Percentiles rank a stretch among this genome's conserved stretches.
Evolutionary conservation across 2,797 vertebrate genomes (phyloP).

Genomic region (Limnodromus scolopaceus): DNA sequence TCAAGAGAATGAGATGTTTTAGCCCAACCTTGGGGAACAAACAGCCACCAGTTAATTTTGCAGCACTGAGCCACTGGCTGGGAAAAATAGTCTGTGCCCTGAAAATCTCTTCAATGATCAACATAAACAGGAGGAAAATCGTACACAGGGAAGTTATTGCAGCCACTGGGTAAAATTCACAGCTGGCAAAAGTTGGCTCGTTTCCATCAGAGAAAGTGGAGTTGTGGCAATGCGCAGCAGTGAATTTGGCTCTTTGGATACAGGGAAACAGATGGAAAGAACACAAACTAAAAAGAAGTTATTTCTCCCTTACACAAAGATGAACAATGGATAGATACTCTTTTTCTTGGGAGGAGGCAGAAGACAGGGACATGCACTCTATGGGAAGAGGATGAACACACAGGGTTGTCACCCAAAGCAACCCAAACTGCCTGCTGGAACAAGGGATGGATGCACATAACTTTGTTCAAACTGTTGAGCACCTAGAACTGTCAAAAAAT

Average conservation of each 20-base stretch:
- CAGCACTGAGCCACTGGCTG: neutral
- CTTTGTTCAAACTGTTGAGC: neutral
- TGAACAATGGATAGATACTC: accelerated
- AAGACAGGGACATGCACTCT: neutral
- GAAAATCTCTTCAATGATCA: neutral
- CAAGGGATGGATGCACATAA: neutral
- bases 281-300: neutral
- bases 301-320: neutral
- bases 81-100: neutral
- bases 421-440: neutral
- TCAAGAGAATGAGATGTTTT: slow-evolving; percentile 89
- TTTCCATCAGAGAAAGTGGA: neutral
- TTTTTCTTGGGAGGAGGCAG: neutral
- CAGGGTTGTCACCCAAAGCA: neutral
- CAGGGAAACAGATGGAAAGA: neutral
- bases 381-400: neutral
- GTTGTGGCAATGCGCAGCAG: neutral
- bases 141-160: neutral
- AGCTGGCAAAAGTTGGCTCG: neutral
- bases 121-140: neutral
- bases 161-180: neutral
- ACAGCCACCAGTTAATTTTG: neutral
- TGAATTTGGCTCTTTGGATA: neutral
- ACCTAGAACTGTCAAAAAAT: neutral
- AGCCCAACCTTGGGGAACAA: slow-evolving; percentile 87